A percentile compares a stretch with the other conserved stretches of the same genome.
Evolutionary conservation across 2,113 vertebrate genomes (phyloP).

Genomic region (Felis catus): F.catus_Fca126_mat1.0 CM031417.1:69498001-69498500

Average conservation of each 20-base stretch:
- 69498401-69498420: neutral
- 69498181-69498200: neutral
- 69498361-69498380: neutral
- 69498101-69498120: neutral
- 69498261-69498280: neutral
- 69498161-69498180: neutral
- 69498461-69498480: neutral
- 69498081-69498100: neutral
- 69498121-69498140: neutral
- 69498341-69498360: neutral
- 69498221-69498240: neutral
- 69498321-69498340: neutral
- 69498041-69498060: neutral
- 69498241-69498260: neutral
- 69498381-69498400: neutral
- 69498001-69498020: neutral
- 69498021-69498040: neutral
- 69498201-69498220: neutral
- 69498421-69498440: neutral
- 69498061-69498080: neutral
- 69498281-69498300: neutral
- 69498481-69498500: neutral
- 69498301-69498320: neutral
- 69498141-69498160: neutral
- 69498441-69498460: neutral